Percentiles rank a stretch among this genome's conserved stretches.
phyloP scores from a whole-genome alignment of 2,797 vertebrate genomes.

The Enteromius anoplus region DNA sequence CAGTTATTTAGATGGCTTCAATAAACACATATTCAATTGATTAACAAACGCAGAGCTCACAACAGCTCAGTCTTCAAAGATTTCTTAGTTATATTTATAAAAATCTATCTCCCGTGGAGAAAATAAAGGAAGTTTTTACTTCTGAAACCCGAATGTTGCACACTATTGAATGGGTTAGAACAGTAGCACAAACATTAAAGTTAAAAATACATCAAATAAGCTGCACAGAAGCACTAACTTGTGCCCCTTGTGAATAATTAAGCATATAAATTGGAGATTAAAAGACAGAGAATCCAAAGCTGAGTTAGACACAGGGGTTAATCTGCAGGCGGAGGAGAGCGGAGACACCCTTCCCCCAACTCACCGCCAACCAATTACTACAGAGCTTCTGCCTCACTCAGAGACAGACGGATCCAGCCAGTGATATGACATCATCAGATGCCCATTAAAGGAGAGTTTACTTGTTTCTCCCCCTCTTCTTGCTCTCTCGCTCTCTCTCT shows the following conservation, averaged over 20 bases:
- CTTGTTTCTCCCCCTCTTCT: conserved; percentile 54
- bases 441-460: conserved; percentile 79
- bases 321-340: conserved; percentile 69
- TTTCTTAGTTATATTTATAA: neutral
- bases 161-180: neutral
- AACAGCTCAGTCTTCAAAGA: neutral
- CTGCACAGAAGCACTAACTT: conserved; percentile 43
- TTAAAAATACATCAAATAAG: neutral
- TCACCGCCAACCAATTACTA: conserved; percentile 72
- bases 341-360: conserved; percentile 59
- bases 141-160: neutral
- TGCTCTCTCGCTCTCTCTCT: conserved; percentile 45
- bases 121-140: neutral
- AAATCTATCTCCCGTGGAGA: neutral
- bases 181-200: neutral
- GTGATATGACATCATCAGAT: conserved; percentile 81
- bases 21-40: neutral
- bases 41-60: neutral
- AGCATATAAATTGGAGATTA: conserved; percentile 24
- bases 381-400: conserved; percentile 73
- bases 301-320: conserved; percentile 72
- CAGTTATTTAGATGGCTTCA: neutral
- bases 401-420: conserved; percentile 78
- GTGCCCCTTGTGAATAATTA: neutral
- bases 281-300: conserved; percentile 60